Evolutionary conservation across 2,113 vertebrate species (phyloP), one percentile per base, ranked within the genome.

Genomic region (Daboia siamensis): DNA sequence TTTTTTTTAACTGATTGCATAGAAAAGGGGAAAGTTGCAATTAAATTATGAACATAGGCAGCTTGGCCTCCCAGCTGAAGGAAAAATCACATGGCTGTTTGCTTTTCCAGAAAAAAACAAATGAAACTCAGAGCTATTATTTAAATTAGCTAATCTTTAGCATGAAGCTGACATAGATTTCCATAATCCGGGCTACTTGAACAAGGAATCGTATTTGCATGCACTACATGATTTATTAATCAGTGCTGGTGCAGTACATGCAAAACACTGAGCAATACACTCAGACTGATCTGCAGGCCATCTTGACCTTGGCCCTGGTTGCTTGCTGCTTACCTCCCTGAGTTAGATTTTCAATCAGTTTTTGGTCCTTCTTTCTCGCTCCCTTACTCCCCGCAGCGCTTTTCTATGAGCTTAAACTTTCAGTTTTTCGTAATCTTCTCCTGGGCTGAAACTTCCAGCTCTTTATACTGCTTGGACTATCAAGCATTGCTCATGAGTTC

Each of bases 131-230:
- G 92, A 93, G 95, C 44, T 3, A 33, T 90, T 94, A 93, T 95
- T 96, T 95, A 96, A 95, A 96, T 94, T 48, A 96, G 91, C 20
- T 90, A 91, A 52, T 93, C 89, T 95, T 96, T 92, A 94, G 64
- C 55, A 48, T 91, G 95, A 95, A 91, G 80, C 92, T 93, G 94
- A 87, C 84, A 88, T 33, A 9, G n/a, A 95, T 95, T 95, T 96
- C 93, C 95, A 93, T 96, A 74, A 93, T 96, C 97, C 95, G 96
- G 96, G 94, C 95, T 95, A 51, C 90, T 91, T 94, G 90, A 91
- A 51, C 94, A 90, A 90, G 86, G 88, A 96, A 93, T 23, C 39
- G 93, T 15, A n/a, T 87, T 26, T 87, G n/a, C 93, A 13, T 92
- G 86, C 84, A 90, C 87, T 86, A 89, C 33, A 88, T 91, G 61